A percentile compares a stretch with the other conserved stretches of the same genome.
These are phyloP conservation scores for Globodera ellingtonae DNA, from an alignment of 1,140 invertebrate genomes.

Conservation along the genomic window DNA sequence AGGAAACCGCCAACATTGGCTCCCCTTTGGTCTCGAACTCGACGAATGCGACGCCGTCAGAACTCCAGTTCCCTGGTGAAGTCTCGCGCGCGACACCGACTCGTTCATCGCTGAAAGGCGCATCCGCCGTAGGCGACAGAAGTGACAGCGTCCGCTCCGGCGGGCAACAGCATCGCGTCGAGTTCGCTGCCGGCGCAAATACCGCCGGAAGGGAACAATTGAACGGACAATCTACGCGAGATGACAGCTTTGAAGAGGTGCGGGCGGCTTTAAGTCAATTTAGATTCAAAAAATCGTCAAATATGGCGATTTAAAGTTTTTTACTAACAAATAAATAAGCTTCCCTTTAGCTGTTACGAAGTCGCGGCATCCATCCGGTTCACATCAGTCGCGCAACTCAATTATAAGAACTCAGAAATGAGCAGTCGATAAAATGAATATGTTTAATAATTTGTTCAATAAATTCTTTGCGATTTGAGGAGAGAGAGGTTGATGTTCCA, in stretches of 20 bases:
- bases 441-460: too few species aligned
- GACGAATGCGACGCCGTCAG: neutral
- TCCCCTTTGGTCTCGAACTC: neutral
- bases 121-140: neutral
- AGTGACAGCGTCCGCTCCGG: neutral
- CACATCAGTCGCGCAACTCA: constrained; percentile 40
- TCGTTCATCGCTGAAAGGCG: constrained; percentile 12
- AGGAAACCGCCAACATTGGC: neutral
- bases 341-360: constrained; percentile 30
- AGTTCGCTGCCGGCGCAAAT: neutral
- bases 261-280: constrained; percentile 7
- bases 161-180: neutral
- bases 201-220: neutral
- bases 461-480: too few species aligned
- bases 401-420: constrained; percentile 9
- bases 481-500: too few species aligned
- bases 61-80: neutral
- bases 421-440: too few species aligned
- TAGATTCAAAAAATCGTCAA: constrained; percentile 21
- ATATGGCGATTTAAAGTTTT: neutral
- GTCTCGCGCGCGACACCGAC: neutral
- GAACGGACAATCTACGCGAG: neutral
- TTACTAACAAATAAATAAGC: neutral
- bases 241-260: constrained; percentile 8
- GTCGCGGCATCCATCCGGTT: constrained; percentile 27